A percentile compares a stretch with the other conserved stretches of the same genome.
Conservation (phyloP, 1,140 invertebrate species). For the Euwallacea fornicatus region DNA sequence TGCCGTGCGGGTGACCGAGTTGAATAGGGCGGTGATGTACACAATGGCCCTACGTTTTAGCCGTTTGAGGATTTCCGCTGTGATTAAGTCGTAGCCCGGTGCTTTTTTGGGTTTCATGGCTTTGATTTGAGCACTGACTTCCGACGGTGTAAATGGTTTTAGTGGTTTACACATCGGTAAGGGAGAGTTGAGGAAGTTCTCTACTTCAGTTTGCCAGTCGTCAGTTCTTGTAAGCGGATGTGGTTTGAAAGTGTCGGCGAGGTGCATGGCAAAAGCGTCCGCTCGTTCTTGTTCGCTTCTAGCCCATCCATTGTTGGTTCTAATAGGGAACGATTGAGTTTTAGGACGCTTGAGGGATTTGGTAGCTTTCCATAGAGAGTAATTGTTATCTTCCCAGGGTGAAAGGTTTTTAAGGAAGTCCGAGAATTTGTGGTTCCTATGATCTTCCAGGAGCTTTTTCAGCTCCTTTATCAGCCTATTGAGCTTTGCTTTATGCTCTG, state of each 20-base stretch:
- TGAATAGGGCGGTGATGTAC: conserved; percentile 9
- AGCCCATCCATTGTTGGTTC: background rate
- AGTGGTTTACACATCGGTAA: background rate
- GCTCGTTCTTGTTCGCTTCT: background rate
- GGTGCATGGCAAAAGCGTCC: background rate
- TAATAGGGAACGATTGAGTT: background rate
- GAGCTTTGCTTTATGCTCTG: no score
- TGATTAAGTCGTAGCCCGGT: conserved; percentile 9
- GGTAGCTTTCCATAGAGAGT: background rate
- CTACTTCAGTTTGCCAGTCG: background rate
- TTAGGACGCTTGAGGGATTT: background rate
- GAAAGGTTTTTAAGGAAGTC: background rate
- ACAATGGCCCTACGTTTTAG: conserved; percentile 7
- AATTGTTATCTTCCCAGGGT: background rate
- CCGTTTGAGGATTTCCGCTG: conserved; percentile 9
- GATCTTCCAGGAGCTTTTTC: background rate
- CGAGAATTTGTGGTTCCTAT: background rate
- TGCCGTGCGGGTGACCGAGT: conserved; percentile 22
- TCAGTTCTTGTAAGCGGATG: background rate
- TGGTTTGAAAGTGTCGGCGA: background rate
- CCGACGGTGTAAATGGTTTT: background rate
- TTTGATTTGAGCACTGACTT: background rate
- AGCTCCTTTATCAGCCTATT: background rate
- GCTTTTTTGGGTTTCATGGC: background rate
- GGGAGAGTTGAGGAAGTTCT: background rate